Percentiles rank a stretch among this genome's conserved stretches.
Evolutionary conservation across 2,888 invertebrate species (phyloP).

Genomic region (Teleogryllus oceanicus): DNA sequence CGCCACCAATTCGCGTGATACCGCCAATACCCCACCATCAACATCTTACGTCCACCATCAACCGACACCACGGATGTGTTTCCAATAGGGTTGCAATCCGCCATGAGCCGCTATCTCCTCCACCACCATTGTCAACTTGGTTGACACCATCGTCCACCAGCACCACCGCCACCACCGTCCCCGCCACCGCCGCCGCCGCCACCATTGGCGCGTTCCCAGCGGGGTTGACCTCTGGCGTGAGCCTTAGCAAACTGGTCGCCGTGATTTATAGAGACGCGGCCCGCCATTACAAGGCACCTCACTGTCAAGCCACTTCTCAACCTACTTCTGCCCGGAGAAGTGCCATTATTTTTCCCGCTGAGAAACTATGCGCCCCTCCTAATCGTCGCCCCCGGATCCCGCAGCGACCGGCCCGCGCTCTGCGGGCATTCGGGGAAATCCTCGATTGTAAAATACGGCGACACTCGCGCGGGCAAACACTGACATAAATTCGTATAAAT

Average conservation of each 20-base stretch:
- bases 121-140: too few species aligned
- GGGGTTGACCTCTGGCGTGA: background rate
- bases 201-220: background rate
- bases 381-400: constrained; percentile 18
- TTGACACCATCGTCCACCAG: too few species aligned
- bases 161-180: background rate
- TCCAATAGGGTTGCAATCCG: too few species aligned
- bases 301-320: constrained; percentile 18
- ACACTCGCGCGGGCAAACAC: background rate
- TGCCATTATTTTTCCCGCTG: constrained; percentile 4
- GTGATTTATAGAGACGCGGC: background rate
- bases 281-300: constrained; percentile 9
- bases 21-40: too few species aligned
- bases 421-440: background rate
- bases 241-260: background rate
- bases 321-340: constrained; percentile 9
- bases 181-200: background rate
- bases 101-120: too few species aligned
- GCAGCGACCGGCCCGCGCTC: background rate
- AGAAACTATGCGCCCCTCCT: constrained; percentile 6
- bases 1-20: too few species aligned
- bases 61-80: too few species aligned
- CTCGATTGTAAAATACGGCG: constrained; percentile 18
- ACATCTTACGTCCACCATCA: too few species aligned
- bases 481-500: constrained; percentile 18